Conservation (phyloP, 2,888 invertebrate species). For the Drosophila macrospina region DNA sequence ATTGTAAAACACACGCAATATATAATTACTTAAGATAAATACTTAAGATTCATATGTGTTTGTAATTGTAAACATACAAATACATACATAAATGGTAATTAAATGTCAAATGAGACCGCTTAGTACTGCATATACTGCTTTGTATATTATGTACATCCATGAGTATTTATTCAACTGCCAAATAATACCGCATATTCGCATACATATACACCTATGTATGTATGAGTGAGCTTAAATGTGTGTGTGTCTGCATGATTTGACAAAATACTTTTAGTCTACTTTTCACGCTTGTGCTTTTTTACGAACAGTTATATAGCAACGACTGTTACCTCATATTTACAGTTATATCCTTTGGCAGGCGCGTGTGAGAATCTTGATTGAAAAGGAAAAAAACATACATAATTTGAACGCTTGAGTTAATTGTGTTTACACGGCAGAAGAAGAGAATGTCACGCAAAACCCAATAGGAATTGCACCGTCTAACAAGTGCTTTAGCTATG, state of each 20-base stretch:
- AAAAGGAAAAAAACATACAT: not conserved
- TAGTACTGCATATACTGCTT: constrained; percentile 2
- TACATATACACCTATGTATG: not conserved
- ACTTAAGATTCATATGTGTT: not conserved
- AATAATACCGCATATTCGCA: not conserved
- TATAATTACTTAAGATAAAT: too few species aligned
- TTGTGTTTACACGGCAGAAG: constrained; percentile 11
- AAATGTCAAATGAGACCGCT: constrained; percentile 14
- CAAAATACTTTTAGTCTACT: constrained; percentile 7
- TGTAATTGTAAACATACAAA: constrained; percentile 9
- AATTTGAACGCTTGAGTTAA: not conserved
- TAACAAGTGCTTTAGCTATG: constrained; percentile 2
- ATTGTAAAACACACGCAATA: constrained; percentile 4
- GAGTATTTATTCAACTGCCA: constrained; percentile 4
- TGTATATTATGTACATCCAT: constrained; percentile 3
- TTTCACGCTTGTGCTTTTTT: not conserved
- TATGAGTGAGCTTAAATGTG: not conserved
- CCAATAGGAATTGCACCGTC: not conserved
- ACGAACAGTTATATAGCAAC: not conserved
- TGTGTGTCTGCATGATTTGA: constrained; percentile 14
- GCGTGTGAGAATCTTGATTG: constrained; percentile 8
- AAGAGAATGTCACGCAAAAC: not conserved
- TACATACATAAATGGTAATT: not conserved
- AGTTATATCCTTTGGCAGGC: not conserved
- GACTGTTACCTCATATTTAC: constrained; percentile 30